A percentile compares a stretch with the other conserved stretches of the same genome.
Conservation (phyloP, 2,888 invertebrate species). For the Diaphora mendica region DNA sequence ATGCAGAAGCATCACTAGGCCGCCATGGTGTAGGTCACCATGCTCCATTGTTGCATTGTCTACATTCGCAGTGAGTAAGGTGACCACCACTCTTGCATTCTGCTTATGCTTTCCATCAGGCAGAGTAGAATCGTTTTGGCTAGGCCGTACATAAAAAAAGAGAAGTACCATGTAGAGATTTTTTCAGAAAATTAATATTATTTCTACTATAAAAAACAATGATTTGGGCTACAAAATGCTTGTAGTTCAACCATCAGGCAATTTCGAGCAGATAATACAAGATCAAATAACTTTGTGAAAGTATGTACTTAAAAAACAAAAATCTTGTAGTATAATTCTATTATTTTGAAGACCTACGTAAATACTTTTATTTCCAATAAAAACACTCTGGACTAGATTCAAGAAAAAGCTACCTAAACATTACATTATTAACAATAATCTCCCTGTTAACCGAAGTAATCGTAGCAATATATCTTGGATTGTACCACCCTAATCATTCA, state of each 20-base stretch:
- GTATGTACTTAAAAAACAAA: background rate
- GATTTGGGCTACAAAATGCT: background rate
- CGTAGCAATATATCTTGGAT: constrained; percentile 16
- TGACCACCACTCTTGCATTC: no score
- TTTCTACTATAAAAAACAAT: background rate
- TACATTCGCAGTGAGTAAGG: no score
- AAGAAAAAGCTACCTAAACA: constrained; percentile 1
- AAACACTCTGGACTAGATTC: background rate
- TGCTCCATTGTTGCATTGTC: no score
- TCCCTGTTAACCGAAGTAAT: constrained; percentile 12
- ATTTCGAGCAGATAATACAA: background rate
- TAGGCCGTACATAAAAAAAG: no score
- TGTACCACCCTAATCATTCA: constrained; percentile 22
- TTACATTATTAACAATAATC: constrained; percentile 19
- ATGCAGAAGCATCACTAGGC: no score
- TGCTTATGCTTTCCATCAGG: no score
- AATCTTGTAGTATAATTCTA: background rate
- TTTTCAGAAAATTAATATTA: background rate
- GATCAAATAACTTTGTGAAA: background rate
- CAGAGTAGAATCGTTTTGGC: no score
- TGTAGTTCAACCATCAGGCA: background rate
- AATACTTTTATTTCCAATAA: background rate
- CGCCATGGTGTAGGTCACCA: no score
- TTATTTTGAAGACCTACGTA: background rate
- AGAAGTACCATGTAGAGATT: no score